Percentiles rank a stretch among this genome's conserved stretches.
These are phyloP conservation scores for Perizoma flavofasciatum DNA, from an alignment of 2,888 invertebrate genomes.

Conservation along the genomic window DNA sequence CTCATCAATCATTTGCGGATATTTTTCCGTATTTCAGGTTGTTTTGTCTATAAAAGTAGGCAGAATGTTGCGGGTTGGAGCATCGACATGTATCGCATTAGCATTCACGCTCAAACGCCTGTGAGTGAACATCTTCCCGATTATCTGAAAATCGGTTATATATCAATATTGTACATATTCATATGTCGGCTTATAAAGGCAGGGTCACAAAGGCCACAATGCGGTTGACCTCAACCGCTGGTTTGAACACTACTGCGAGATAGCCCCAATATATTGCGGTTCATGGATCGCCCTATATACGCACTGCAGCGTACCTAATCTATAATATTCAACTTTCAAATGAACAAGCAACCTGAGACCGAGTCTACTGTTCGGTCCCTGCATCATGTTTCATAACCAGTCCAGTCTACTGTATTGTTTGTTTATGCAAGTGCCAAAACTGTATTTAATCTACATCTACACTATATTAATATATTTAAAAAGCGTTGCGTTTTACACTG, in stretches of 20 bases:
- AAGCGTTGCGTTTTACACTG: neutral
- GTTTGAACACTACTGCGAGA: slow-evolving; percentile 41
- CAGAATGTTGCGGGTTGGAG: slow-evolving; percentile 72
- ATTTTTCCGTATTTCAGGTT: slow-evolving; percentile 82
- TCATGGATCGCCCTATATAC: slow-evolving; percentile 32
- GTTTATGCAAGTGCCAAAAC: slow-evolving; percentile 24
- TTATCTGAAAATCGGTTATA: slow-evolving; percentile 35
- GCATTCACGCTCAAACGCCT: slow-evolving; percentile 50
- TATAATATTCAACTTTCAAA: slow-evolving; percentile 32
- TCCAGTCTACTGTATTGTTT: slow-evolving; percentile 23
- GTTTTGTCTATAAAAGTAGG: slow-evolving; percentile 71
- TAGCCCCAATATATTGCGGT: slow-evolving; percentile 47
- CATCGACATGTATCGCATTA: slow-evolving; percentile 72
- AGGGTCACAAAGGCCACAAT: slow-evolving; percentile 41
- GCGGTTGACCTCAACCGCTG: slow-evolving; percentile 41
- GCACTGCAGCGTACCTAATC: slow-evolving; percentile 24
- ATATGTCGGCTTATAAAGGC: slow-evolving; percentile 24
- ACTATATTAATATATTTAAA: neutral
- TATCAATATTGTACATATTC: slow-evolving; percentile 34
- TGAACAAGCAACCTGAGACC: slow-evolving; percentile 21
- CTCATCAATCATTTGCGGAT: slow-evolving; percentile 83
- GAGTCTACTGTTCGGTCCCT: slow-evolving; percentile 10
- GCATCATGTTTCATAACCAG: slow-evolving; percentile 24
- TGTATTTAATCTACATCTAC: slow-evolving; percentile 10
- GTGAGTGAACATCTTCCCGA: slow-evolving; percentile 30